Percentiles rank a stretch among this genome's conserved stretches.
Conservation (phyloP, 2,888 invertebrate species). For the Gonocerus acuteangulatus region DNA sequence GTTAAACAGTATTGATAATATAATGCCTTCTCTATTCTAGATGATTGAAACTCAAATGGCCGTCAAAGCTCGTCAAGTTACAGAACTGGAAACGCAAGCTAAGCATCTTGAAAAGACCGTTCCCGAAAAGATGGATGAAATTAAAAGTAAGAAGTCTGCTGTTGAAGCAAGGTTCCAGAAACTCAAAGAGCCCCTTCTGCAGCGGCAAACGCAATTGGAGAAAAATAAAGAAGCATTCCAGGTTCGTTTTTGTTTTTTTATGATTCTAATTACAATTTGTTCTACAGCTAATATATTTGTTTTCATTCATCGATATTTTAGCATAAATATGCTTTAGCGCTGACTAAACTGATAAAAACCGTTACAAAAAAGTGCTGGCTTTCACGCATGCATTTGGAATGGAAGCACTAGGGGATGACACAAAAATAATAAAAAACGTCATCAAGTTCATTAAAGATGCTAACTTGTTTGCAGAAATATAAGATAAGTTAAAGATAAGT, state of each 20-base stretch:
- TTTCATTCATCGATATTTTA: no score
- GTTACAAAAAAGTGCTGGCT: no score
- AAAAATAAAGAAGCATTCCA: slow-evolving; percentile 98
- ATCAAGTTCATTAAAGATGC: no score
- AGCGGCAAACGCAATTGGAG: slow-evolving; percentile 80
- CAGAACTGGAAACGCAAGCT: slow-evolving; percentile 91
- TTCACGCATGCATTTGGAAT: no score
- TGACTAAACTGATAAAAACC: no score
- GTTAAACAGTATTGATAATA: background rate
- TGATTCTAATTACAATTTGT: no score
- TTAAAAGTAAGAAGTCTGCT: slow-evolving; percentile 85
- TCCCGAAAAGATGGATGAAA: slow-evolving; percentile 93
- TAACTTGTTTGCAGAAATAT: no score
- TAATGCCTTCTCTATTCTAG: slow-evolving; percentile 41
- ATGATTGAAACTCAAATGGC: slow-evolving; percentile 98
- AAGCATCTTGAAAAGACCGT: slow-evolving; percentile 87
- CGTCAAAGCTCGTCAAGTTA: slow-evolving; percentile 86
- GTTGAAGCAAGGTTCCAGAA: slow-evolving; percentile 92
- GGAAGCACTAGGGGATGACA: no score
- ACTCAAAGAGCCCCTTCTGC: slow-evolving; percentile 85
- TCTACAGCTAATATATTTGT: no score
- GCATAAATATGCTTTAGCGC: no score
- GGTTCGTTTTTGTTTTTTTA: slow-evolving; percentile 31
- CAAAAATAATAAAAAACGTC: no score
- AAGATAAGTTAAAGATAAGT: no score